Percentiles rank a stretch among this genome's conserved stretches.
phyloP scores from a whole-genome alignment of 2,797 vertebrate genomes.

The Odontamblyopus lacepedii region DNA sequence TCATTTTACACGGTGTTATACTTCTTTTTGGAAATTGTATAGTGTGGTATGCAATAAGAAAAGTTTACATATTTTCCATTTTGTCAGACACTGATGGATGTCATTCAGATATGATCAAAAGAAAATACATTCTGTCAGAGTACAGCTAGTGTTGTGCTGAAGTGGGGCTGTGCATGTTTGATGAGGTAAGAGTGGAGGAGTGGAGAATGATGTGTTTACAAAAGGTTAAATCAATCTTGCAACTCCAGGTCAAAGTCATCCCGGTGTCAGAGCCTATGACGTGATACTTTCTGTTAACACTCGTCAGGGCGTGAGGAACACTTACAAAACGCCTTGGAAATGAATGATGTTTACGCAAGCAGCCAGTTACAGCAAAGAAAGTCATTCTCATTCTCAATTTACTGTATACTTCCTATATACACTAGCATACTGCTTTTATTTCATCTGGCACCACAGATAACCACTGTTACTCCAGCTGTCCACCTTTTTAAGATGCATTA shows the following conservation, averaged over 20 bases:
- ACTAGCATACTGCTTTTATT: too few relatives aligned
- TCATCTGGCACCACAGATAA: too few relatives aligned
- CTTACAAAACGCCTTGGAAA: not conserved
- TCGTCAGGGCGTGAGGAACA: not conserved
- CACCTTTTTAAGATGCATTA: too few relatives aligned
- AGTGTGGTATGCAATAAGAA: not conserved
- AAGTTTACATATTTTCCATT: too few relatives aligned
- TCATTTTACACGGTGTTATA: not conserved
- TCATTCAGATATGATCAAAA: not conserved
- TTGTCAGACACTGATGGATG: not conserved
- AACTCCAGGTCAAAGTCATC: not conserved
- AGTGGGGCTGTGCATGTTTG: slow-evolving; percentile 32
- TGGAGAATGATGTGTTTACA: slow-evolving; percentile 12
- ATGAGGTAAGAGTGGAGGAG: slow-evolving; percentile 13
- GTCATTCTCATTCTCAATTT: too few relatives aligned
- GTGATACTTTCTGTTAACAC: not conserved
- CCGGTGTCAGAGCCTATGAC: not conserved
- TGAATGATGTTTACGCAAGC: not conserved
- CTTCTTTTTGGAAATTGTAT: not conserved
- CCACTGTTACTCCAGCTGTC: too few relatives aligned
- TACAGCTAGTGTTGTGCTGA: not conserved
- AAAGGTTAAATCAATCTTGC: not conserved
- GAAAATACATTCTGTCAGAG: not conserved
- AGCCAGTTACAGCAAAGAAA: too few relatives aligned
- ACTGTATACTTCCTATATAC: too few relatives aligned